phyloP scores from a whole-genome alignment of 2,888 invertebrate species.

The Busseola fusca region DNA sequence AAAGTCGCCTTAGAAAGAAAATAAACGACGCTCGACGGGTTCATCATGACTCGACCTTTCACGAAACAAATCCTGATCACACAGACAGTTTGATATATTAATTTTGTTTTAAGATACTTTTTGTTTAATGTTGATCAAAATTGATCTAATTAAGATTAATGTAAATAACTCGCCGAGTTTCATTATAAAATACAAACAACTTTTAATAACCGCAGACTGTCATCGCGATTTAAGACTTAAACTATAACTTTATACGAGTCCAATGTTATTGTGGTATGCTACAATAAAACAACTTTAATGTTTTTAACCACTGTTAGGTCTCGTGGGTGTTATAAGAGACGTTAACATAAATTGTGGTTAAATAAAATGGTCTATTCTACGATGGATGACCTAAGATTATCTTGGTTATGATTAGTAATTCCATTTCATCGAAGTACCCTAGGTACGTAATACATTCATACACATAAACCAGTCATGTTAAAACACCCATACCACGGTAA shows the following conservation, averaged over 20 bases:
- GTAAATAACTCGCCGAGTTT: constrained; percentile 53
- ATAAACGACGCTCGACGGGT: constrained; percentile 30
- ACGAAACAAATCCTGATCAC: constrained; percentile 49
- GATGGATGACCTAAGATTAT: background rate
- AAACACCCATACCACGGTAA: no score
- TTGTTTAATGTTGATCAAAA: constrained; percentile 45
- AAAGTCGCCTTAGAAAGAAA: constrained; percentile 41
- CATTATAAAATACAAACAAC: constrained; percentile 55
- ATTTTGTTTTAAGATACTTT: constrained; percentile 53
- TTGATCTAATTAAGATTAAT: constrained; percentile 58
- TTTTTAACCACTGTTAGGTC: constrained; percentile 18
- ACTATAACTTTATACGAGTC: constrained; percentile 30
- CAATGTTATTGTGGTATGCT: constrained; percentile 28
- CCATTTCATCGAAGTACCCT: no score
- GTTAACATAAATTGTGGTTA: background rate
- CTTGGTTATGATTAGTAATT: background rate
- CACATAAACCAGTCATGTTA: no score
- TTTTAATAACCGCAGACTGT: constrained; percentile 45
- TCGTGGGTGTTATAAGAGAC: constrained; percentile 15
- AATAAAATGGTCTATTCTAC: constrained; percentile 1
- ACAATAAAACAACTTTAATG: constrained; percentile 37
- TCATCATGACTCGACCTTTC: constrained; percentile 49
- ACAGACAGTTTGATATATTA: constrained; percentile 52
- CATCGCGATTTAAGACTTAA: constrained; percentile 39
- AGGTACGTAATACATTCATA: no score